Conservation (phyloP, 2,113 vertebrate species). For the Sterna hirundo region DNA sequence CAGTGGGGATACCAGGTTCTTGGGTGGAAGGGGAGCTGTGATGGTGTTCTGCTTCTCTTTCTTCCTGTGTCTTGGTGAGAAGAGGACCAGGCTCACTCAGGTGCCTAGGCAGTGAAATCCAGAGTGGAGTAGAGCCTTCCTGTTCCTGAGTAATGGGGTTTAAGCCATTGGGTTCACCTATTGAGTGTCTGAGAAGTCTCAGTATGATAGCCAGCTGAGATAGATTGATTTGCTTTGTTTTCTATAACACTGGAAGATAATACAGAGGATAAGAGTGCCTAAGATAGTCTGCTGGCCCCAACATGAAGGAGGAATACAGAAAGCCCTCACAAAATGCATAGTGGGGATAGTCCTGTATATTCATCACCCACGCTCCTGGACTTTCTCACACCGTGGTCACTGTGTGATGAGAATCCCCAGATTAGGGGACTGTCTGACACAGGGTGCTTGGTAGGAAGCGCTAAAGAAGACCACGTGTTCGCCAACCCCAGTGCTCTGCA, state of each 20-base stretch:
- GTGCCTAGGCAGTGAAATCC: background rate
- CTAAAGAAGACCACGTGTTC: background rate
- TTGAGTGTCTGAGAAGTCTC: background rate
- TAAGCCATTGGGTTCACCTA: background rate
- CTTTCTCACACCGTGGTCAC: background rate
- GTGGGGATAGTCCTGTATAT: background rate
- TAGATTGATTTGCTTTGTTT: background rate
- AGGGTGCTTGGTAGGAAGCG: background rate
- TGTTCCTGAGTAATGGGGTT: background rate
- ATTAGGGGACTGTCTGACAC: background rate
- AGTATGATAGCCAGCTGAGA: background rate
- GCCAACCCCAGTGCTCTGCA: background rate
- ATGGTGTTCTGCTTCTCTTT: background rate
- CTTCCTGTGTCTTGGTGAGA: background rate
- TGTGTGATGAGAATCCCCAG: background rate
- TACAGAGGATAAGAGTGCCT: background rate
- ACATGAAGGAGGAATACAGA: background rate
- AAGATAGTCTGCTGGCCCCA: background rate
- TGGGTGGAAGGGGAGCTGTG: background rate
- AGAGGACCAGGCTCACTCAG: background rate
- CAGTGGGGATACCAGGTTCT: background rate
- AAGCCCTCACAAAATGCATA: background rate
- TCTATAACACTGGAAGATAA: background rate
- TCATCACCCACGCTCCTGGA: background rate
- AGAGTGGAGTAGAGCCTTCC: background rate